Base-by-base conservation (phyloP, 2,797 vertebrate species). In the Pseudomugil gertrudae region DNA sequence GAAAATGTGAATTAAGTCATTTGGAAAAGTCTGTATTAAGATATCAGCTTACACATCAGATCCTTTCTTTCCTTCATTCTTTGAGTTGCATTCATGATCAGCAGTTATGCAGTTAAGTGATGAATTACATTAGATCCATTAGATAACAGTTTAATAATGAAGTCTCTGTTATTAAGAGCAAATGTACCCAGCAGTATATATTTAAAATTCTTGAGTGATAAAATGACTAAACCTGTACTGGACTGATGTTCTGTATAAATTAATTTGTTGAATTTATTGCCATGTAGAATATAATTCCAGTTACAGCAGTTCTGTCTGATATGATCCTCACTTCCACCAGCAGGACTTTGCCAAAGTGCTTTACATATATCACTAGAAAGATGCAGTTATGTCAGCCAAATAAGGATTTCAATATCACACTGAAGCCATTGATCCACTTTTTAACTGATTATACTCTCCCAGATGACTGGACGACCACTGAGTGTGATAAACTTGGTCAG, bases 1-100 rank as follows among this genome's bases (percentile, higher is more conserved):
- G 55, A 84, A 57, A 90, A 93, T 93, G 92, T 87, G 85, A 93
- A 89, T 94, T 92, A 92, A 71, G 79, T 69, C 75, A 80, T 61
- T 74, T 88, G 81, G 73, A 88, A 76, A 59, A 6, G 51, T 85
- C 68, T 79, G 72, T 75, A 80, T 29, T 77, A 75, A 76, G 86
- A 83, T 90, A 89, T 93, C 69, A 6, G 57, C 79, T 92, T 92
- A 86, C 72, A 55, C 66, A 57, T 33, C 26, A 2, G 74, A 56
- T 24, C 57, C 29, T 58, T 57, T 55, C 50, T 54, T 66, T 35
- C 8, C 14, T 29, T 52, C 63, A 29, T 52, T 13, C 40, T 65
- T 79, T 67, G 27, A 6, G 17, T 65, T 21, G 24, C 10, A 43
- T 55, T 77, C n/a, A 51, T 54, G 23, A 61, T 47, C 51, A 43